phyloP scores from a whole-genome alignment of 2,113 vertebrate species.

The Calyptomena viridis region DNA sequence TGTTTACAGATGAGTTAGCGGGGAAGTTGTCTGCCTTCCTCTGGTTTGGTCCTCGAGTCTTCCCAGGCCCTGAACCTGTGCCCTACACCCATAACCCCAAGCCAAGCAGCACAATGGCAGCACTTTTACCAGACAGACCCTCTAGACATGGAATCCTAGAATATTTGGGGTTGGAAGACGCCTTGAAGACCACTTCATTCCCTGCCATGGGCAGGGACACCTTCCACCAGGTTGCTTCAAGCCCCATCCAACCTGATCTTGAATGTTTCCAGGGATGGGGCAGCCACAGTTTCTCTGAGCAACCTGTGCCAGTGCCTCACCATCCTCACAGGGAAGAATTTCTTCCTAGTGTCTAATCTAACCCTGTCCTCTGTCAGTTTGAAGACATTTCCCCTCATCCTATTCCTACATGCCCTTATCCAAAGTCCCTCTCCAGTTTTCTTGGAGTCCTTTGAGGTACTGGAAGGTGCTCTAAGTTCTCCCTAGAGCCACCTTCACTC shows the following conservation, averaged over 20 bases:
- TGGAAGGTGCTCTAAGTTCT: neutral
- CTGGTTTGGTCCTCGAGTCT: neutral
- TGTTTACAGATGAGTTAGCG: neutral
- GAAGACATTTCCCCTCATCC: neutral
- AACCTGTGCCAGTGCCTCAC: neutral
- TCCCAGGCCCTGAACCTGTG: neutral
- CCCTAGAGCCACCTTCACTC: neutral
- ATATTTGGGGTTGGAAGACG: neutral
- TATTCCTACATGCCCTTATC: neutral
- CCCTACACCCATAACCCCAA: fast-evolving
- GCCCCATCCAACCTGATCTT: neutral
- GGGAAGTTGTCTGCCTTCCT: neutral
- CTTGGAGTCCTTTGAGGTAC: neutral
- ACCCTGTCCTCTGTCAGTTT: neutral
- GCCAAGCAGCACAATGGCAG: neutral
- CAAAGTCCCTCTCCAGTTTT: neutral
- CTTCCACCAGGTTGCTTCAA: neutral
- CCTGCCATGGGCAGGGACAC: neutral
- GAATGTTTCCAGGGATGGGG: neutral
- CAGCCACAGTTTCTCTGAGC: neutral
- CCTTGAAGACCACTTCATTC: neutral
- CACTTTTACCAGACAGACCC: neutral
- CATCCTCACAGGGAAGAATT: neutral
- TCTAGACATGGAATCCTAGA: neutral
- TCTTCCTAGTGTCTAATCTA: neutral